These are phyloP conservation scores for Brachionus rotundiformis DNA, from an alignment of 1,140 invertebrate species.

Conservation along the genomic window DNA sequence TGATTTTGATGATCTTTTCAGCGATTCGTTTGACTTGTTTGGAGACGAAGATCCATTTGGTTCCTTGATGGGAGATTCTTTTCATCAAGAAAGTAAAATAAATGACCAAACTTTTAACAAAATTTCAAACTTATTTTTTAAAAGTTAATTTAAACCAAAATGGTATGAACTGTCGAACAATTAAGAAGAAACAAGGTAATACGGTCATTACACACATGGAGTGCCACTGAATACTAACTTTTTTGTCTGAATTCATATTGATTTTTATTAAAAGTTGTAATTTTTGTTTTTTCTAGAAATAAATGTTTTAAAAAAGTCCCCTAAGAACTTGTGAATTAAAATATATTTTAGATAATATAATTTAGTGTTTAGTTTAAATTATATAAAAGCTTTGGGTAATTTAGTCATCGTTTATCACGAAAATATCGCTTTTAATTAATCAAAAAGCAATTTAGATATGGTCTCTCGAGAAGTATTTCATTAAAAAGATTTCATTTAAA, in stretches of 20 bases:
- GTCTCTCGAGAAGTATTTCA: neutral
- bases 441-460: neutral
- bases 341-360: neutral
- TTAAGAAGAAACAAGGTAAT: conserved; percentile 49
- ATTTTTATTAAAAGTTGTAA: conserved; percentile 5
- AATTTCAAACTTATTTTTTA: neutral
- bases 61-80: conserved; percentile 16
- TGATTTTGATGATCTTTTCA: conserved; percentile 49
- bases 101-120: neutral
- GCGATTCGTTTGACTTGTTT: conserved; percentile 40
- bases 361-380: neutral
- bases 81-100: conserved; percentile 40
- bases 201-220: conserved; percentile 46
- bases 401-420: conserved; percentile 14
- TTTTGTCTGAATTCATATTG: neutral
- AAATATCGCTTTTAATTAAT: conserved; percentile 16
- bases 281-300: conserved; percentile 8
- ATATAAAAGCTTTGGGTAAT: conserved; percentile 24
- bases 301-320: conserved; percentile 1
- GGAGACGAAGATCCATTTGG: neutral
- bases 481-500: neutral
- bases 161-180: conserved; percentile 30
- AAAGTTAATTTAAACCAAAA: conserved; percentile 46
- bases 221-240: conserved; percentile 29
- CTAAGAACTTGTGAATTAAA: neutral